Evolutionary conservation across 1,140 invertebrate genomes (phyloP).

Genomic region (Caenorhabditis elegans): WBcel235 BX284605.5:13513001-13513500

Average conservation of each 20-base stretch:
- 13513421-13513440: no score
- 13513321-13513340: conserved; percentile 40
- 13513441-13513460: no score
- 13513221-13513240: no score
- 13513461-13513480: no score
- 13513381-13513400: conserved; percentile 28
- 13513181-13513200: no score
- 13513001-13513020: neutral
- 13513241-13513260: conserved; percentile 9
- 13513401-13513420: neutral
- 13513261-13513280: conserved; percentile 40
- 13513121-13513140: no score
- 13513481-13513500: no score
- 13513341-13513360: conserved; percentile 48
- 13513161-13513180: no score
- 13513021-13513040: neutral
- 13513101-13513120: no score
- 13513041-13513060: conserved; percentile 25
- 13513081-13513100: no score
- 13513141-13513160: no score
- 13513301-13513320: conserved; percentile 38
- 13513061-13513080: neutral
- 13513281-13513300: conserved; percentile 45
- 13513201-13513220: no score
- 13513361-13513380: conserved; percentile 40